Evolutionary conservation across 1,140 invertebrate genomes (phyloP), one percentile per base, ranked within the genome.

Genomic region (Drosophila bipectinata): DNA sequence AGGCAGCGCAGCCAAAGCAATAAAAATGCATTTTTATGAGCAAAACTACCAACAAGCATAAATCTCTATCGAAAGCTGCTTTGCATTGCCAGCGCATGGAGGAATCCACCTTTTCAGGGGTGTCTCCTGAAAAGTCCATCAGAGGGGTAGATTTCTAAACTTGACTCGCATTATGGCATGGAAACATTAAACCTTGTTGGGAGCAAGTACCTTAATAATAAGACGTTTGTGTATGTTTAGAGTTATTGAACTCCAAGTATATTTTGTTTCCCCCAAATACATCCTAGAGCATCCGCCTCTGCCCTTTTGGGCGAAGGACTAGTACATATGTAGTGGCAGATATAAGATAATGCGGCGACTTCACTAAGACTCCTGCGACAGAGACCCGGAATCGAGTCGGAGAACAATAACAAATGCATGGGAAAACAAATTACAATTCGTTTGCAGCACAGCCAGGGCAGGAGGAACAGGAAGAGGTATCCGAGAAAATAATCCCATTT

Each of bases 1-100:
- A 83, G 67, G 76, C 60, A 78, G 68, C 69, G 68, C 76, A 58
- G 76, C 48, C 58, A 77, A 80, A 81, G 83, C 83, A 88, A 88
- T 88, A 88, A 88, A 88, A 88, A 89, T 88, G 76, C 84, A 88
- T 88, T 88, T 88, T 88, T 88, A 88, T 88, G 83, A 88, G 83
- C 83, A 88, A 89, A 88, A 88, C 83, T 88, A 88, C 79, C 84
- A 88, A 88, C 83, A 88, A 88, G 79, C 84, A 88, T 88, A 88
- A 88, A 88, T 88, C 83, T 88, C 78, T 89, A 88, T 88, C 83
- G 83, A 88, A 88, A 89, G 83, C 83, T 88, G 83, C 83, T 88
- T 88, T 88, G 82, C 82, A 84, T 85, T 80, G 77, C 79, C 58
- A 75, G 64, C 67, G 59, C 48, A 60, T 63, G 52, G 67, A 39